Base-by-base conservation (phyloP, 23 tunicate species). In the Styela clava region DNA sequence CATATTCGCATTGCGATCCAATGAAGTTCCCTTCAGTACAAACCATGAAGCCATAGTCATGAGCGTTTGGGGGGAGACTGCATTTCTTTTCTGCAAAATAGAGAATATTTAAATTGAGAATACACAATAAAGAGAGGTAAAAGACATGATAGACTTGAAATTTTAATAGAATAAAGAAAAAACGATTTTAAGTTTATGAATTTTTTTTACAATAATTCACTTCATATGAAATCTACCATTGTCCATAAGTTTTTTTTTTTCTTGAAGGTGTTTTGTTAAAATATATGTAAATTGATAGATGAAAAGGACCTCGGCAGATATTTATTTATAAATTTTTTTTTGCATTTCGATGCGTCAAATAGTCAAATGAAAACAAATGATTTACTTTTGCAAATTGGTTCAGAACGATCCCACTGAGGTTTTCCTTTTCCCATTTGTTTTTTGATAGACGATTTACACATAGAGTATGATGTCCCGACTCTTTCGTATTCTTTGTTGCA, bases 361-460 rank as follows among this genome's bases (percentile, higher is more conserved):
- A n/a, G n/a, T n/a, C n/a, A n/a, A n/a, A n/a, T n/a, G n/a, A n/a
- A n/a, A n/a, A n/a, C n/a, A n/a, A n/a, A n/a, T n/a, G n/a, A 5
- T 12, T 44, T 79, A 62, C 83, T 62, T 79, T 62, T 29, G 73
- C 83, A 79, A 30, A 29, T 79, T 79, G 83, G 83, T 3, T 28
- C 26, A 30, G 2, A 3, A 3, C 28, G 74, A 22, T 29, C 24
- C 83, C 83, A 79, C 2, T 19, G 20, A 27, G 68, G 51, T 7
- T n/a, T 30, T 79, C 83, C 44, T 20, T 26, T 5, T 29, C 61
- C 27, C 12, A 26, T 5, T 30, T 30, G 9, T 44, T 44, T 44
- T 12, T 44, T 44, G 12, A 44, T 3, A 19, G 32, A 44, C 56
- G 12, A 5, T 44, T 7, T 5, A 44, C 56, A 44, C 56, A 44